Evolutionary conservation across 2,797 vertebrate species (phyloP).

Genomic region (Lutjanus argentimaculatus): DNA sequence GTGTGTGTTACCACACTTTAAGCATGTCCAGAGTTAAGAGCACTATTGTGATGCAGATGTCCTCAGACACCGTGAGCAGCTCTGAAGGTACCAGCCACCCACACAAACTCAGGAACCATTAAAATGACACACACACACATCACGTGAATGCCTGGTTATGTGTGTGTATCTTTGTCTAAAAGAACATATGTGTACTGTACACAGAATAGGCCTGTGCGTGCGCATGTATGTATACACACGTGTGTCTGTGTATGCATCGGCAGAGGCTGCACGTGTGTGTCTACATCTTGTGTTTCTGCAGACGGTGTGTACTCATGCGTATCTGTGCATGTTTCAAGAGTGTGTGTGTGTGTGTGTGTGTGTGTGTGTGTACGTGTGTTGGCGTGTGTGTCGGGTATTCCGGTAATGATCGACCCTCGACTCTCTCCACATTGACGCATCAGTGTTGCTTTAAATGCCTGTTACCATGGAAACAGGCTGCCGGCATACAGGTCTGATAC

Average conservation of each 20-base stretch:
- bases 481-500: constrained; percentile 77
- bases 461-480: constrained; percentile 89
- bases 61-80: constrained; percentile 48
- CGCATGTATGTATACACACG: not conserved
- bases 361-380: constrained; percentile 46
- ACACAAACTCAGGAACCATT: constrained; percentile 43
- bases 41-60: constrained; percentile 67
- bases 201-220: not conserved
- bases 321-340: constrained; percentile 32
- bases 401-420: constrained; percentile 67
- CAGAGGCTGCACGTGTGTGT: not conserved
- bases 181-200: not conserved
- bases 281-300: not conserved
- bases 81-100: constrained; percentile 60
- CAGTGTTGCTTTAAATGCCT: constrained; percentile 82
- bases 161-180: not conserved
- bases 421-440: constrained; percentile 78
- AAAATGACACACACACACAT: constrained; percentile 29
- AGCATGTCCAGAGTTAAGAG: constrained; percentile 32
- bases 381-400: constrained; percentile 60
- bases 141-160: constrained; percentile 14
- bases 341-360: constrained; percentile 20
- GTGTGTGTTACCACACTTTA: not conserved
- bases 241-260: not conserved
- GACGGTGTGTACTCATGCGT: constrained; percentile 11